Evolutionary conservation across 2,113 vertebrate genomes (phyloP).

Genomic region (Maccullochella peelii): DNA sequence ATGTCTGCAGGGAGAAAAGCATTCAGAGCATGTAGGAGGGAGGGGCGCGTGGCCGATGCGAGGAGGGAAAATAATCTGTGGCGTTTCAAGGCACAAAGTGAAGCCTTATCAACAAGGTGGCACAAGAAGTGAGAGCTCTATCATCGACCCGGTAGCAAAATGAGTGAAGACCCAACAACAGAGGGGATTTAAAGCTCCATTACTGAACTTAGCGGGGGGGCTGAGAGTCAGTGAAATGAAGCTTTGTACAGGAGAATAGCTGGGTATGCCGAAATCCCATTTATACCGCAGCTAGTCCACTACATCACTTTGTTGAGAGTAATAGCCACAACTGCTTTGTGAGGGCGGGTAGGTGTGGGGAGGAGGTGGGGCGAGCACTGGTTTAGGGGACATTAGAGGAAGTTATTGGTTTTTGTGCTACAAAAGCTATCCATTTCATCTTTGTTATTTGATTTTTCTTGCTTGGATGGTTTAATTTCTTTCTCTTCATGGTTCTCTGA

Average conservation of each 20-base stretch:
- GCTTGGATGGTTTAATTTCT: constrained; percentile 64
- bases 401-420: constrained; percentile 44
- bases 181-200: constrained; percentile 77
- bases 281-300: constrained; percentile 58
- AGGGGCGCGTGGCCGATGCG: neutral
- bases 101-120: constrained; percentile 79
- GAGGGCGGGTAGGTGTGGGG: neutral
- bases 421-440: constrained; percentile 52
- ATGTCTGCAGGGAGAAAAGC: constrained; percentile 40
- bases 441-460: constrained; percentile 55
- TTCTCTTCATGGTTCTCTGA: constrained; percentile 53
- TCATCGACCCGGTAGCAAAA: constrained; percentile 63
- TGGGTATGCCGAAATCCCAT: constrained; percentile 63
- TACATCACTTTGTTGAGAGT: constrained; percentile 60
- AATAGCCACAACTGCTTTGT: constrained; percentile 50
- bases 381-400: constrained; percentile 57
- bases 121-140: constrained; percentile 68
- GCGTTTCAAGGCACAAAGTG: constrained; percentile 68
- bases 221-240: constrained; percentile 62
- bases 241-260: constrained; percentile 64
- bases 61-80: constrained; percentile 70
- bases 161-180: constrained; percentile 63
- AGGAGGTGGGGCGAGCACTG: constrained; percentile 1
- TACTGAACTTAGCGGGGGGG: constrained; percentile 75
- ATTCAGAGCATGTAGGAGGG: constrained; percentile 38